phyloP scores from a whole-genome alignment of 2,113 vertebrate species.

The Herpailurus yagouaroundi region DNA sequence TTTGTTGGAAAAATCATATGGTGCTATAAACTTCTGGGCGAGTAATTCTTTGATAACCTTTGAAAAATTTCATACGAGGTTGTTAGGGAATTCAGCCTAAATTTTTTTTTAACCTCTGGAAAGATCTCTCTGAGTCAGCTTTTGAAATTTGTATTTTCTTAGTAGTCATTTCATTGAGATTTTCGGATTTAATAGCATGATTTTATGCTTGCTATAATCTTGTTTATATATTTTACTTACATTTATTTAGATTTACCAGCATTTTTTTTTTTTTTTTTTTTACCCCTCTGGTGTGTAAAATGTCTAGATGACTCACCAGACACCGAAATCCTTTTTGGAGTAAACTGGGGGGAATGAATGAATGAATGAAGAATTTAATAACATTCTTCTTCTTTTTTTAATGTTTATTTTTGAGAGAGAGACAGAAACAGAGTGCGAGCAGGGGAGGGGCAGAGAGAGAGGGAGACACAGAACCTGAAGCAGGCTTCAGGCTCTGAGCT shows the following conservation, averaged over 20 bases:
- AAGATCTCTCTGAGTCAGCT: background rate
- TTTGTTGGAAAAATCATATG: background rate
- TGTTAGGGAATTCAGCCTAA: background rate
- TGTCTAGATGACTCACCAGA: background rate
- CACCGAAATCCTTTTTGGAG: background rate
- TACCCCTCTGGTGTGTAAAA: background rate
- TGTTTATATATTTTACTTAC: background rate
- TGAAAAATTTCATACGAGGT: background rate
- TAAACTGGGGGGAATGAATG: background rate
- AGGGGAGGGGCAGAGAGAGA: no score
- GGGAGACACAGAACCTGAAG: no score
- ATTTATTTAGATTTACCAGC: background rate
- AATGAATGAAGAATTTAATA: background rate
- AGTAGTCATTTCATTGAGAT: background rate
- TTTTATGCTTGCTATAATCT: background rate
- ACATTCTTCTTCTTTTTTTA: background rate
- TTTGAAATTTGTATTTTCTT: background rate
- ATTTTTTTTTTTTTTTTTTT: background rate
- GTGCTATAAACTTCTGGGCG: background rate
- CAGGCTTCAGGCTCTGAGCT: no score
- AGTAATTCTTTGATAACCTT: background rate
- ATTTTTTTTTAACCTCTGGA: background rate
- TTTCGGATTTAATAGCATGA: background rate
- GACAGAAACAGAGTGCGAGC: no score
- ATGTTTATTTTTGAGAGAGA: no score